These are phyloP conservation scores for Rhyacophila brunnea DNA, from an alignment of 1,140 invertebrate species.

Conservation along the genomic window DNA sequence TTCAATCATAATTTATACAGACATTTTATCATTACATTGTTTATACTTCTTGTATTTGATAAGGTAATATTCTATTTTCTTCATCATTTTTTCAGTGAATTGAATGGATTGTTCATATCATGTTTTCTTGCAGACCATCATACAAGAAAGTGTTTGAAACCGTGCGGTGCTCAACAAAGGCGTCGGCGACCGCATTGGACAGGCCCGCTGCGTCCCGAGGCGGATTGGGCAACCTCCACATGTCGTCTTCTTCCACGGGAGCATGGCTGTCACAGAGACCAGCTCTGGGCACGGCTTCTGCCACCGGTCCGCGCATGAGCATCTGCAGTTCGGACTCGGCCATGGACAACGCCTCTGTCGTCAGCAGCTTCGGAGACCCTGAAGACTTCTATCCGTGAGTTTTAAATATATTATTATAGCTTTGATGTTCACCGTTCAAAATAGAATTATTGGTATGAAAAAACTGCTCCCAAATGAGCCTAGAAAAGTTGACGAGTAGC, in stretches of 20 bases:
- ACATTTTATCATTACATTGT: not conserved
- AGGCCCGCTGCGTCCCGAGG: slow-evolving; percentile 37
- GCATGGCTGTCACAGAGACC: slow-evolving; percentile 49
- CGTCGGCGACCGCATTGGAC: slow-evolving; percentile 49
- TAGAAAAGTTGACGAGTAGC: no score
- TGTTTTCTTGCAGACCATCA: slow-evolving; percentile 56
- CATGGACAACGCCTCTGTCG: slow-evolving; percentile 49
- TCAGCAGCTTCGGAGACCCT: slow-evolving; percentile 55
- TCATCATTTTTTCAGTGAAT: not conserved
- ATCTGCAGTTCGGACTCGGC: slow-evolving; percentile 47
- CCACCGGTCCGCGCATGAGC: slow-evolving; percentile 54
- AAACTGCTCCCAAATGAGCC: no score
- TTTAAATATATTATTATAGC: not conserved
- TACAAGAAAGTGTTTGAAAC: slow-evolving; percentile 84
- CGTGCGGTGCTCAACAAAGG: slow-evolving; percentile 71
- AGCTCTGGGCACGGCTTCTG: slow-evolving; percentile 34
- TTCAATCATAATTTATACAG: not conserved
- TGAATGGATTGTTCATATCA: not conserved
- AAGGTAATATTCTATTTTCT: no score
- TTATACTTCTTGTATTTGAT: not conserved
- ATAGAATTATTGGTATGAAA: no score
- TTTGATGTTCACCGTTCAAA: not conserved
- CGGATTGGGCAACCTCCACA: no score
- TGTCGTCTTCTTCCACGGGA: slow-evolving; percentile 35
- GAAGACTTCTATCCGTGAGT: slow-evolving; percentile 69